Evolutionary conservation across 2,888 invertebrate species (phyloP).

Genomic region (Agrotis exclamationis): DNA sequence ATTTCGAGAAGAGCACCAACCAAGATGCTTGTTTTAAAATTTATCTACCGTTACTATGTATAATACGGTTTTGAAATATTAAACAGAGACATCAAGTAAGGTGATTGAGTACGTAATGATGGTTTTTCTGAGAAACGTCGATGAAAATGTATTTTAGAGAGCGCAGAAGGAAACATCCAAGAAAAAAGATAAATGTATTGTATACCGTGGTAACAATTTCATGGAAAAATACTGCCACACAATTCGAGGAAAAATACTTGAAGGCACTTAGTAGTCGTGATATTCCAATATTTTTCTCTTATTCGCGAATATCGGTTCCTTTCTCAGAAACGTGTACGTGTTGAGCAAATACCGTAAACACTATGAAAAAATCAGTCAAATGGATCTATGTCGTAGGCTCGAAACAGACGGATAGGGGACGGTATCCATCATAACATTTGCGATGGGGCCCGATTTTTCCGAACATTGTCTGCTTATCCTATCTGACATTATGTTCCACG

Average conservation of each 20-base stretch:
- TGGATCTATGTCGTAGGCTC: conserved; percentile 36
- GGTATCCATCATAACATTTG: conserved; percentile 62
- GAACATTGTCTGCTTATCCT: conserved; percentile 51
- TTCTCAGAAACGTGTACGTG: neutral
- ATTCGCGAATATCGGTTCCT: neutral
- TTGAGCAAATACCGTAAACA: neutral
- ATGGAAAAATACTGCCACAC: neutral
- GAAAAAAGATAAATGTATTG: neutral
- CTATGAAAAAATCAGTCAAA: conserved; percentile 38
- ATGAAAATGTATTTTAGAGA: neutral
- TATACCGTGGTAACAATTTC: neutral
- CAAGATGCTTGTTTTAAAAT: neutral
- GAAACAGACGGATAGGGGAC: conserved; percentile 19
- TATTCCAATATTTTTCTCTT: neutral
- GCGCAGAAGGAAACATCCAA: neutral
- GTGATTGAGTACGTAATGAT: conserved; percentile 3
- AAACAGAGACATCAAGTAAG: conserved; percentile 13
- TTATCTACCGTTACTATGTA: neutral
- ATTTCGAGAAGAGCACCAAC: conserved; percentile 4
- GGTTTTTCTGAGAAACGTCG: conserved; percentile 1
- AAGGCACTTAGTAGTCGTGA: neutral
- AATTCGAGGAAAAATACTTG: neutral
- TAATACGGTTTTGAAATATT: conserved; percentile 9
- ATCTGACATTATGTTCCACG: conserved; percentile 40
- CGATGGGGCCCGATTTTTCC: conserved; percentile 35